Base-by-base conservation (phyloP, 1,140 invertebrate species). In the Antheraea mylitta region DNA sequence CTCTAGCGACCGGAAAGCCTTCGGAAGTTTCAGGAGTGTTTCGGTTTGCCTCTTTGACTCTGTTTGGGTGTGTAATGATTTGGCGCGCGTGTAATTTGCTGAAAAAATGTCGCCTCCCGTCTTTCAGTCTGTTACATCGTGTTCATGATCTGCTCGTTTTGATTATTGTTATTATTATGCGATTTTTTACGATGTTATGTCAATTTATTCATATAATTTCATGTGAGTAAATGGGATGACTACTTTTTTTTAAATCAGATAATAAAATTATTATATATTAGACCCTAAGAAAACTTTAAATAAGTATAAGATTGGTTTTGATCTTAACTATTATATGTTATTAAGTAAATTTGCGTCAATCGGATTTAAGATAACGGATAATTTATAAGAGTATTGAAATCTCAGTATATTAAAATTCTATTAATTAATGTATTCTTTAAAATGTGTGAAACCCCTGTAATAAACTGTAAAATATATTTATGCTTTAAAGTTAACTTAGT, bases 1-100 rank as follows among this genome's bases (percentile, higher is more conserved):
- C 78, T 88, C 87, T 85, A 61, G 66, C 80, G 77, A 82, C 77
- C 81, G 80, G 80, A 85, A 85, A 85, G 79, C 79, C 81, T 83
- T 85, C 82, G 82, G 82, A 88, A 87, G 85, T 89, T 90, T 82
- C 81, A 79, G 77, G 88, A 90, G 85, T 86, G 82, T 86, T 88
- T 89, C 83, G 83, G 87, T 85, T 89, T 89, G 87, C 89, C 84
- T 89, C 89, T 90, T 87, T 85, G 85, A 87, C 89, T 90, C 80
- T 91, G 86, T 91, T 89, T 89, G 84, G 83, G 85, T 89, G 84
- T 87, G 89, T 90, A 91, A 91, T 91, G 83, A 90, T 89, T 91
- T 85, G 86, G 82, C 80, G 78, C 82, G 75, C 79, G 82, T 80
- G 82, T 88, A 89, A 89, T 90, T 87, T 85, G 78, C 75, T 86